Percentiles rank a stretch among this genome's conserved stretches.
Evolutionary conservation across 1,140 invertebrate genomes (phyloP).

Genomic region (Anastatus disparis): DNA sequence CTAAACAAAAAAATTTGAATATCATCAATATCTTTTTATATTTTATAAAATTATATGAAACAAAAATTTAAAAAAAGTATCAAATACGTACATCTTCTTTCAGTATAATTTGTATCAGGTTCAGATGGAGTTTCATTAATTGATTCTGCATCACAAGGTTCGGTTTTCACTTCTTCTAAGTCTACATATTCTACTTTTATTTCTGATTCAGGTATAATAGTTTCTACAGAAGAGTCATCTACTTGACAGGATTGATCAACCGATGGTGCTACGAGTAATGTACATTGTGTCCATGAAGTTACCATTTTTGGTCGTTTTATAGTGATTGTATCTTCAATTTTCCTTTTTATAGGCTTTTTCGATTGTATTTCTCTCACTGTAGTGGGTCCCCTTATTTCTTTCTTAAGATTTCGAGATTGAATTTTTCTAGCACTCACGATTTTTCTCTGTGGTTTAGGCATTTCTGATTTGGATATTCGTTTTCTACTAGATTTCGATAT

Average conservation of each 20-base stretch:
- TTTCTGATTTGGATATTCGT: slow-evolving; percentile 29
- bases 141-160: slow-evolving; percentile 39
- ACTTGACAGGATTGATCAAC: slow-evolving; percentile 43
- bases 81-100: slow-evolving; percentile 15
- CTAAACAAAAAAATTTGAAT: background rate
- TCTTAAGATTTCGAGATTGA: slow-evolving; percentile 28
- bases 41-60: background rate
- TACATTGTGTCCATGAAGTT: slow-evolving; percentile 55
- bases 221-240: slow-evolving; percentile 8
- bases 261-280: slow-evolving; percentile 41
- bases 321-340: background rate
- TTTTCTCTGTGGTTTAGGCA: slow-evolving; percentile 25
- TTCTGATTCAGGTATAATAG: background rate
- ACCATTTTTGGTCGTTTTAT: slow-evolving; percentile 42
- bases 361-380: slow-evolving; percentile 18
- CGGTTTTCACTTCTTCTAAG: slow-evolving; percentile 52
- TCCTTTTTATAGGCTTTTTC: slow-evolving; percentile 23
- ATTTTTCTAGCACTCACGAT: slow-evolving; percentile 19
- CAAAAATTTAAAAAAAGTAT: background rate
- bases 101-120: background rate
- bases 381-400: slow-evolving; percentile 38
- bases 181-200: slow-evolving; percentile 51
- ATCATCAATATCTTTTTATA: background rate
- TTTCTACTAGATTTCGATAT: slow-evolving; percentile 28
- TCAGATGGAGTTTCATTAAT: background rate